Percentiles rank a stretch among this genome's conserved stretches.
Evolutionary conservation across 2,113 vertebrate genomes (phyloP).

Genomic region (Oenanthe melanoleuca): DNA sequence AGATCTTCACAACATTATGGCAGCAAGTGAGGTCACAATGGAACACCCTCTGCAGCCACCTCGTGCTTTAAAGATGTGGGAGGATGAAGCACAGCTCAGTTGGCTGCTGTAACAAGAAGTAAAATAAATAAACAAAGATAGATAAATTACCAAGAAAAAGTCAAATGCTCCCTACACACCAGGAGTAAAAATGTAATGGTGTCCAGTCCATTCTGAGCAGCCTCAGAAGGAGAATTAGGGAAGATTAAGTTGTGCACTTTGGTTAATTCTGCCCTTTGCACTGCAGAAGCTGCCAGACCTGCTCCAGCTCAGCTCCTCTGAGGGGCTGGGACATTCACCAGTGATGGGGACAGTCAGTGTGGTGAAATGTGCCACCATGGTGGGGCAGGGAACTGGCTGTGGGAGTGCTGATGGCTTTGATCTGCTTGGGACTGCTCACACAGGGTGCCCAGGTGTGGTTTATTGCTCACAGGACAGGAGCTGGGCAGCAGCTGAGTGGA

Average conservation of each 20-base stretch:
- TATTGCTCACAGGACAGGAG: neutral
- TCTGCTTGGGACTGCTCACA: neutral
- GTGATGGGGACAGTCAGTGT: too few species aligned
- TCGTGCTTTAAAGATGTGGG: neutral
- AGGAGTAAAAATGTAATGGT: neutral
- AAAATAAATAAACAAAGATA: neutral
- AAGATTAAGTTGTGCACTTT: neutral
- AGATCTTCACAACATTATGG: neutral
- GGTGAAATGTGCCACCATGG: neutral
- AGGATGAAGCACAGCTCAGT: neutral
- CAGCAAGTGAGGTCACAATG: neutral
- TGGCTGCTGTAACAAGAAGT: neutral
- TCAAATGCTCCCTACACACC: neutral
- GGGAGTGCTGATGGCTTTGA: neutral
- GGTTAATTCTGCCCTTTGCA: neutral
- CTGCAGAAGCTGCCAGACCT: neutral
- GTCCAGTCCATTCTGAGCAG: neutral
- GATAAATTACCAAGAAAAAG: neutral
- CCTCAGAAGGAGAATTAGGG: neutral
- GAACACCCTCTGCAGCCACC: neutral
- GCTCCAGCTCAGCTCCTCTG: neutral
- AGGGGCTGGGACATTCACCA: neutral
- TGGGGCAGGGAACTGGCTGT: neutral
- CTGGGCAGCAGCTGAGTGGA: neutral
- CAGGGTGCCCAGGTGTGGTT: rapidly evolving